These are phyloP conservation scores for Drosophila kuntzei DNA, from an alignment of 2,888 invertebrate genomes.

Conservation along the genomic window DNA sequence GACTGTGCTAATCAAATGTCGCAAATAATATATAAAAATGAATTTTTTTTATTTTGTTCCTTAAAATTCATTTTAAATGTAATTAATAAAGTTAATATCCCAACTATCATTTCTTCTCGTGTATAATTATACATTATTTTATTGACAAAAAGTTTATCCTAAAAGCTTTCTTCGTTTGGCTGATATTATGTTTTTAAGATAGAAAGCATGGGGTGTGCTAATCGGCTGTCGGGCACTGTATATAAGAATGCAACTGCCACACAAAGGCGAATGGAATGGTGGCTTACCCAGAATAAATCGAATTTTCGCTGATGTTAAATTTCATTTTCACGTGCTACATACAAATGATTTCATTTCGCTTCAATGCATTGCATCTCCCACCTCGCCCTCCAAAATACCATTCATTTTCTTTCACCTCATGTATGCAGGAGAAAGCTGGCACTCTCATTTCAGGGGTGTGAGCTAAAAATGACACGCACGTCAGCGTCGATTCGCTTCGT, in stretches of 20 bases:
- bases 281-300: not conserved
- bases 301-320: constrained; percentile 51
- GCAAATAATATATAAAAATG: constrained; percentile 3
- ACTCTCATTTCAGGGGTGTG: not conserved
- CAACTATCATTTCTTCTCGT: constrained; percentile 8
- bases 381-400: not conserved
- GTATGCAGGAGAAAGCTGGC: not conserved
- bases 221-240: constrained; percentile 6
- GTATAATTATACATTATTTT: constrained; percentile 3
- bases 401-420: not conserved
- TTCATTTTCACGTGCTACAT: constrained; percentile 57
- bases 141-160: not conserved
- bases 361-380: constrained; percentile 34
- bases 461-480: constrained; percentile 38
- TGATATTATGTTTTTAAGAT: constrained; percentile 9
- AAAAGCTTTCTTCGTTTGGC: not conserved
- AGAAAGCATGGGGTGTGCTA: constrained; percentile 9
- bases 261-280: constrained; percentile 21
- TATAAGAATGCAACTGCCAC: constrained; percentile 40
- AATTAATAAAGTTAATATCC: constrained; percentile 9
- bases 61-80: constrained; percentile 10
- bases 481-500: constrained; percentile 10
- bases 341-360: constrained; percentile 64
- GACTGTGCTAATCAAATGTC: constrained; percentile 2
- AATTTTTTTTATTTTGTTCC: not conserved